Evolutionary conservation across 2,888 invertebrate species (phyloP), one percentile per base, ranked within the genome.

Genomic region (Homarus gammarus): DNA sequence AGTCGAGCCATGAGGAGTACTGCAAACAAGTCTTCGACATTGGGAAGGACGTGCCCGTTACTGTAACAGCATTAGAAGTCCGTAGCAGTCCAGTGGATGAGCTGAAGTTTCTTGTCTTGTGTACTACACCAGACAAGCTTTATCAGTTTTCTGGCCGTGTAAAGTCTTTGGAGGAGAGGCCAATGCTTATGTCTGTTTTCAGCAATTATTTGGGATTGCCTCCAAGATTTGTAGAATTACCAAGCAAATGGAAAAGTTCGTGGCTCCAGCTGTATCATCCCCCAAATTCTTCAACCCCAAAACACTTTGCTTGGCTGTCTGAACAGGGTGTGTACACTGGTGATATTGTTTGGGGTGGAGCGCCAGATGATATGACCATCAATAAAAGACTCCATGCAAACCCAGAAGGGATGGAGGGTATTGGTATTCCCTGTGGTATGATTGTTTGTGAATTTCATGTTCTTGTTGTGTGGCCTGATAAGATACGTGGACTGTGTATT

Each of bases 391-490:
- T 88, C n/a, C 78, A 81, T 68, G 31, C 91, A 49, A 88, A 70
- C 40, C 91, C 91, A n/a, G 91, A 88, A 51, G 78, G 68, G 56
- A 31, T 79, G 64, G 88, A 91, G n/a, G 93, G 94, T 3, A 93
- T 93, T 87, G 94, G 73, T 33, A 68, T 78, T 33, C 91, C 91
- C 3, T 85, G 89, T 51, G 91, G 89, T 22, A 87, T 92, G 73
- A 81, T 97, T 1, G 94, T 98, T 83, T 98, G 98, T 0, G 97
- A 98, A 94, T 99, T 98, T 94, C 99, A 99, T 94, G 96, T 96
- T 0, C 94, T 99, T 1, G 94, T 98, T 18, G 96, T 98, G 92
- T 98, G 97, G 93, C 94, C 96, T 0, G 97, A 98, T 94, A 96
- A 96, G 91, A 96, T 98, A 0, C 97, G 97, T 93, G 98, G 97